Evolutionary conservation across 2,888 invertebrate species (phyloP), one percentile per base, ranked within the genome.

Genomic region (Pecten maximus): DNA sequence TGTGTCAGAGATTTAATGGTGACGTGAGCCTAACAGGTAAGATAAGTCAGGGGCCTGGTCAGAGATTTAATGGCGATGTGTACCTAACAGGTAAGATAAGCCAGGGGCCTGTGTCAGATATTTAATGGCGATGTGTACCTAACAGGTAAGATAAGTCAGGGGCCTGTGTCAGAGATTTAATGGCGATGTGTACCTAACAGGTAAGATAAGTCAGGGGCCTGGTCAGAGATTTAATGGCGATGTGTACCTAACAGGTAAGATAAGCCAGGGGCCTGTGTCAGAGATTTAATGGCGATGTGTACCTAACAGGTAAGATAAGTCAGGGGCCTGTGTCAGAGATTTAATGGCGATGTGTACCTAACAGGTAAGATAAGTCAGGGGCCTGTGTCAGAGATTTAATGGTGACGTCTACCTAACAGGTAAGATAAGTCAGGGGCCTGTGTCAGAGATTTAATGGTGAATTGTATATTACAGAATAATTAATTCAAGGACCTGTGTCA

Each of bases 401-500:
- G 12, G 44, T 6, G 44, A 44, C 44, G 44, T 44, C 6, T 44
- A 44, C 44, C 44, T 44, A 10, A 44, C 44, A 44, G 44, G 44
- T 44, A 44, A 44, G 44, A n/a, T n/a, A n/a, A n/a, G n/a, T n/a
- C n/a, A n/a, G n/a, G n/a, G n/a, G n/a, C n/a, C n/a, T n/a, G n/a
- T 44, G 44, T 10, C 12, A 44, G 44, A 12, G 44, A 44, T 44
- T 44, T 44, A 12, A 44, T 44, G 12, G 44, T 6, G 12, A 44
- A 10, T 40, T 28, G 12, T 10, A 44, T 12, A 44, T 44, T 44
- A 44, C 44, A 44, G 44, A 12, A n/a, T n/a, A n/a, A n/a, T n/a
- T n/a, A n/a, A n/a, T n/a, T 74, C 74, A 74, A 74, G 74, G 74
- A 35, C 74, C 74, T 74, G 74, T 74, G 74, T 74, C 74, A 74